phyloP scores from a whole-genome alignment of 2,797 vertebrate genomes.

The Morus bassanus region DNA sequence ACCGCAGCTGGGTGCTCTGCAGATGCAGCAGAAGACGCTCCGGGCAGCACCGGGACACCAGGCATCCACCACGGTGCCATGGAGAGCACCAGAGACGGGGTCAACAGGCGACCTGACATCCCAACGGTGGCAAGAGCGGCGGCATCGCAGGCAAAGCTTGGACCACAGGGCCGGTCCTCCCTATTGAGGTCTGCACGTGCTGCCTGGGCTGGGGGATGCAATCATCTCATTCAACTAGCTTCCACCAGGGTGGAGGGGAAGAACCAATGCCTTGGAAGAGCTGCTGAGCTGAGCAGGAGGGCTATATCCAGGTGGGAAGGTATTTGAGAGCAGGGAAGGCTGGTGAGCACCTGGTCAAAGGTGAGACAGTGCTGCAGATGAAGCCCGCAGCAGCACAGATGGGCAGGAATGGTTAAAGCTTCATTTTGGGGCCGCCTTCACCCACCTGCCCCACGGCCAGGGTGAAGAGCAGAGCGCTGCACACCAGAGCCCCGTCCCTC shows the following conservation, averaged over 20 bases:
- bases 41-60: neutral
- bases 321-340: neutral
- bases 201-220: neutral
- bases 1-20: neutral
- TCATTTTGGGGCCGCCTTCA: neutral
- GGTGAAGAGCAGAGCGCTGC: neutral
- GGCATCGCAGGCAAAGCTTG: neutral
- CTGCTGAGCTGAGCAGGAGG: neutral
- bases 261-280: neutral
- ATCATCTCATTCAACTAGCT: neutral
- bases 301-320: neutral
- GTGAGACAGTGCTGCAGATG: neutral
- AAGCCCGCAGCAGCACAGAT: neutral
- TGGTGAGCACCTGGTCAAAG: neutral
- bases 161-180: neutral
- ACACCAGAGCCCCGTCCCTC: neutral
- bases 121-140: neutral
- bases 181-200: accelerated
- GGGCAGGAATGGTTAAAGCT: neutral
- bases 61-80: accelerated
- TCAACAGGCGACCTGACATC: accelerated
- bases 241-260: neutral
- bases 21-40: neutral
- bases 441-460: accelerated
- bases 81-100: neutral